phyloP scores from a whole-genome alignment of 2,888 invertebrate species.

The Alentia gelatinosa region DNA sequence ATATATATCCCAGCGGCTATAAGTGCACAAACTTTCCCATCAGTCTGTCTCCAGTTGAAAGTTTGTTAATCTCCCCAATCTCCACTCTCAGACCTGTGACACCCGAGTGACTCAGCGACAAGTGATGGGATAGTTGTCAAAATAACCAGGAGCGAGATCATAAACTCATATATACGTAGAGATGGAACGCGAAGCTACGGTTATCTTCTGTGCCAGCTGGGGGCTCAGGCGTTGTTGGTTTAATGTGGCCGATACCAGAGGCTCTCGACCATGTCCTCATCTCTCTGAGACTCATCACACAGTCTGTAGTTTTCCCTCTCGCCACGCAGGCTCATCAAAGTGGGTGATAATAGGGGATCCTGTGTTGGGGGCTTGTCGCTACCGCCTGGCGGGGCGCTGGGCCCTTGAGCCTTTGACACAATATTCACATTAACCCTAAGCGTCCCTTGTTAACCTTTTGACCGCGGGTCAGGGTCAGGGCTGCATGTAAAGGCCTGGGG shows the following conservation, averaged over 20 bases:
- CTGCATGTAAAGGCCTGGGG: neutral
- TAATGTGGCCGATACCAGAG: neutral
- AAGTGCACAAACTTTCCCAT: too few relatives aligned
- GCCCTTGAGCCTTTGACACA: slow-evolving; percentile 22
- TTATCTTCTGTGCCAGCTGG: neutral
- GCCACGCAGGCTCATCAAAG: neutral
- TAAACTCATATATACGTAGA: neutral
- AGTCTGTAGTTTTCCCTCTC: neutral
- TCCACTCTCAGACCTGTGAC: too few relatives aligned
- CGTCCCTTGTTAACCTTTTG: slow-evolving; percentile 11
- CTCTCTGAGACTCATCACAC: neutral
- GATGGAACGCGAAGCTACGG: neutral
- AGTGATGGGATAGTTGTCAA: too few relatives aligned
- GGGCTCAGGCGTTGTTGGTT: neutral
- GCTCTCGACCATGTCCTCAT: neutral
- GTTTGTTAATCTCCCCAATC: too few relatives aligned
- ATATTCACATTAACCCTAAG: slow-evolving; percentile 26
- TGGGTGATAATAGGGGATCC: neutral
- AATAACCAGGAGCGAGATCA: too few relatives aligned
- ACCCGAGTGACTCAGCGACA: too few relatives aligned
- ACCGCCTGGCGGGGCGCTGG: neutral
- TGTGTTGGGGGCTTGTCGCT: neutral
- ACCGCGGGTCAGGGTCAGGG: neutral
- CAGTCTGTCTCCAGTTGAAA: too few relatives aligned
- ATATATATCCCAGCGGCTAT: too few relatives aligned